Evolutionary conservation across 2,797 vertebrate species (phyloP).

Genomic region (Gymnopithys bicolor): DNA sequence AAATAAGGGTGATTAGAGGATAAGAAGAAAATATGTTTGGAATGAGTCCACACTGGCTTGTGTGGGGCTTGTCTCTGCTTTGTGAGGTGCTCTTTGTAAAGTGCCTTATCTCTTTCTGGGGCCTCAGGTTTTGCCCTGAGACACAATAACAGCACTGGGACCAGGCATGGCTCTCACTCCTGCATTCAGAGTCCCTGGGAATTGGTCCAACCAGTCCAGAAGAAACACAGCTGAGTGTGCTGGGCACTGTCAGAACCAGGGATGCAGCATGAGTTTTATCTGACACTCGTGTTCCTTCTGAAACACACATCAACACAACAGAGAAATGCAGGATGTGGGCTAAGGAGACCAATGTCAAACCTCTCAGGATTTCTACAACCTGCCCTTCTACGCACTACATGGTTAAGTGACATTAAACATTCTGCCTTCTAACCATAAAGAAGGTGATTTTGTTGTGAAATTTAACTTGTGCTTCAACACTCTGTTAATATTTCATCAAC

Average conservation of each 20-base stretch:
- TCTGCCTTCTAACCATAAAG: not conserved
- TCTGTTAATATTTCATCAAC: not conserved
- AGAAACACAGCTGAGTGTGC: not conserved
- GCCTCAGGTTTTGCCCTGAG: not conserved
- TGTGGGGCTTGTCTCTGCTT: not conserved
- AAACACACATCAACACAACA: not conserved
- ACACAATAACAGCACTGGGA: not conserved
- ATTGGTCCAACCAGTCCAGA: not conserved
- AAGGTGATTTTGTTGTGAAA: not conserved
- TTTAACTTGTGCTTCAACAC: not conserved
- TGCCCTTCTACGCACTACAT: not conserved
- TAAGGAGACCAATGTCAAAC: not conserved
- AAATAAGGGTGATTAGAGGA: not conserved
- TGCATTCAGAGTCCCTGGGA: not conserved
- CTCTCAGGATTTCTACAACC: not conserved
- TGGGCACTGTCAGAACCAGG: not conserved
- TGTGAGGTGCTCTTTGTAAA: not conserved
- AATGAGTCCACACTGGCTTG: not conserved
- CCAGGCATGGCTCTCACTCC: not conserved
- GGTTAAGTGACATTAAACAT: not conserved
- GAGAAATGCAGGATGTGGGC: not conserved
- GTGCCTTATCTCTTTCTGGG: not conserved
- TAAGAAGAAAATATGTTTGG: slow-evolving; percentile 21
- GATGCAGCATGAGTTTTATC: not conserved
- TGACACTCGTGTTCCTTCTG: not conserved